A percentile compares a stretch with the other conserved stretches of the same genome.
Evolutionary conservation across 1,140 invertebrate species (phyloP).

Genomic region (Tetramorium simillimum): DNA sequence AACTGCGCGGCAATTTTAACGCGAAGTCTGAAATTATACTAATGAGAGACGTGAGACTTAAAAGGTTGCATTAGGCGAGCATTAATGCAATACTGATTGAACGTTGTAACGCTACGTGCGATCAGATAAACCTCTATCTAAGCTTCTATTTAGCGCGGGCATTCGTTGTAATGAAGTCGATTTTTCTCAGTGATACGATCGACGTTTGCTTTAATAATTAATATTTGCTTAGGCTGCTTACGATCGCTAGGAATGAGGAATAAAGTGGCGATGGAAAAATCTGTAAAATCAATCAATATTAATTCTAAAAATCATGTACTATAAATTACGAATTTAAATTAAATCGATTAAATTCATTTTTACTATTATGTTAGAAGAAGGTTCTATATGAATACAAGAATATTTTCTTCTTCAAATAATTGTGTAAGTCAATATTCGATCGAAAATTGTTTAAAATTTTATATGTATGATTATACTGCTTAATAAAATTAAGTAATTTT

Average conservation of each 20-base stretch:
- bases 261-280: background rate
- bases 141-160: constrained; percentile 29
- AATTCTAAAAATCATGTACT: no score
- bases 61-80: constrained; percentile 25
- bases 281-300: background rate
- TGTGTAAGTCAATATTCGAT: background rate
- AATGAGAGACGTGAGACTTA: constrained; percentile 47
- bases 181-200: constrained; percentile 41
- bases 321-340: background rate
- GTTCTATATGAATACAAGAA: background rate
- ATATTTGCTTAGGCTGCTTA: constrained; percentile 32
- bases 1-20: constrained; percentile 24
- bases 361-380: background rate
- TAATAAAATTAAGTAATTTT: no score
- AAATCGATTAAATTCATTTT: background rate
- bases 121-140: constrained; percentile 39
- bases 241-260: background rate
- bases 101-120: background rate
- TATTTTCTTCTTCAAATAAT: background rate
- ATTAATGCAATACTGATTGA: constrained; percentile 51
- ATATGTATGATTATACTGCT: no score
- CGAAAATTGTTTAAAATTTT: background rate
- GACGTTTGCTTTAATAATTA: constrained; percentile 41
- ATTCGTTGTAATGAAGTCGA: constrained; percentile 33
- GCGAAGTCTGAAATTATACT: constrained; percentile 39